Base-by-base conservation (phyloP, 2,888 invertebrate genomes). In the Achlya flavicornis region DNA sequence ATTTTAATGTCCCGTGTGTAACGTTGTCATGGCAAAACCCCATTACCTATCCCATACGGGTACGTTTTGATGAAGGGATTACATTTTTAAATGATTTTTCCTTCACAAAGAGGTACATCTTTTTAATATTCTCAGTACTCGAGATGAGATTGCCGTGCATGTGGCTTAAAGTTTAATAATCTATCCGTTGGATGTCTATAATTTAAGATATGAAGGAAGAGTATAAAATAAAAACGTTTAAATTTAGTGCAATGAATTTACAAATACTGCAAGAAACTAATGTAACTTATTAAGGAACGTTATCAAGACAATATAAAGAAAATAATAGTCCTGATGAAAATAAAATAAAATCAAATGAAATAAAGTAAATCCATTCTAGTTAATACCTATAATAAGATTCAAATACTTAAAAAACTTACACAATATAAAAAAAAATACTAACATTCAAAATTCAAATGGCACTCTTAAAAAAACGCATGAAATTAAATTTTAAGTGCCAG, bases 11-110 rank as follows among this genome's bases (percentile, higher is more conserved):
- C 10, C 19, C n/a, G 48, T 1, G 19, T 19, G 53, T 53, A 6
- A n/a, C 46, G 46, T 46, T n/a, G 46, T n/a, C 46, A 46, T 46
- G 46, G 46, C n/a, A 53, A 53, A 53, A 19, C 53, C 53, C 53
- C 19, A 53, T 53, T 19, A 48, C 16, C 14, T 46, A 16, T 16
- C 16, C 53, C 19, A 53, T 10, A 19, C 16, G 53, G 6, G 3
- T 19, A 53, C 48, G 16, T 48, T 16, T 16, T 10, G 19, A 4
- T 19, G 10, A 4, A 16, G 19, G 10, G 53, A 53, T 53, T 53
- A 53, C 19, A 10, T 53, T 53, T 53, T 53, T 53, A 53, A 53
- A 53, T 53, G 8, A 53, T 19, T 53, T 53, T 53, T 53, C 53
- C 19, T 53, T 53, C 19, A 53, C 48, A 48, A 48, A 48, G 53